Evolutionary conservation across 1,140 invertebrate genomes (phyloP).

Genomic region (Drusus annulatus): DNA sequence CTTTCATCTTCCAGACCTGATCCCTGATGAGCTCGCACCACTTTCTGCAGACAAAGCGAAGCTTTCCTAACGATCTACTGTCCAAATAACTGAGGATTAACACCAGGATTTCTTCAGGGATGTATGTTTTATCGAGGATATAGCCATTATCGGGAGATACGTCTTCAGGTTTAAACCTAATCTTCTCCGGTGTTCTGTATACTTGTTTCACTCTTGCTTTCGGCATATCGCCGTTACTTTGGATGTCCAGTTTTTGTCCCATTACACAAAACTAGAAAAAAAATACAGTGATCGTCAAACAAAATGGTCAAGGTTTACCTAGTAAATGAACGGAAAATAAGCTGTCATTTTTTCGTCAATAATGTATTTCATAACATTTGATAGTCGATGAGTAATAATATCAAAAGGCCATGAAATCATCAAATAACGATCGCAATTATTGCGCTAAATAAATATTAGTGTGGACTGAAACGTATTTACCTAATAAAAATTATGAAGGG

Average conservation of each 20-base stretch:
- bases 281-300: background rate
- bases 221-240: background rate
- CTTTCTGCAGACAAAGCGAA: constrained; percentile 39
- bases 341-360: no score
- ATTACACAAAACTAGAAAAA: background rate
- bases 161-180: constrained; percentile 32
- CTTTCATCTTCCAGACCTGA: constrained; percentile 54
- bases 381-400: no score
- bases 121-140: constrained; percentile 17
- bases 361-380: no score
- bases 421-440: no score
- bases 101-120: constrained; percentile 49
- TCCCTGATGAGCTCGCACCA: constrained; percentile 47
- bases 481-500: no score
- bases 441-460: no score
- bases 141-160: constrained; percentile 49
- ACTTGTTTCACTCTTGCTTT: background rate
- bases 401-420: no score
- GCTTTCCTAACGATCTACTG: constrained; percentile 29
- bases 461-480: no score
- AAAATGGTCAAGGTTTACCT: background rate
- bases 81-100: constrained; percentile 50
- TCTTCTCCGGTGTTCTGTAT: constrained; percentile 1
- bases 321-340: no score
- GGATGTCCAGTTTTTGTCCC: constrained; percentile 14